phyloP scores from a whole-genome alignment of 2,888 invertebrate species.

The Idaea biselata region DNA sequence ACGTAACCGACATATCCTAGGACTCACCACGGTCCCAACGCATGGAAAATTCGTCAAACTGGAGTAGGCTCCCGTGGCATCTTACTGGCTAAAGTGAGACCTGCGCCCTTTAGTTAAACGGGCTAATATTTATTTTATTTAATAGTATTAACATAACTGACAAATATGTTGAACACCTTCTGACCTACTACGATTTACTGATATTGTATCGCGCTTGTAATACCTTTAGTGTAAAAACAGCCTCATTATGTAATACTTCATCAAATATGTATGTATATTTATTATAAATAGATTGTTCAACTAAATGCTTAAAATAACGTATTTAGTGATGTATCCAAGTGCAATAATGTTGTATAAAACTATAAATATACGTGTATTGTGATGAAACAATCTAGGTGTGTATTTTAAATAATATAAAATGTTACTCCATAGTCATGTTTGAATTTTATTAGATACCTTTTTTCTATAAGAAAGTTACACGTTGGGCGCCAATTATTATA shows the following conservation, averaged over 20 bases:
- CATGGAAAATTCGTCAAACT: too few relatives aligned
- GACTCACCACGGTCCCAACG: too few relatives aligned
- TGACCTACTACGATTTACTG: not conserved
- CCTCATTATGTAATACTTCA: not conserved
- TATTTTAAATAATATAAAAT: conserved; percentile 78
- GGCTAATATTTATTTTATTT: too few relatives aligned
- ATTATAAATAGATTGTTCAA: conserved; percentile 2
- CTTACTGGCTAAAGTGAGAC: not conserved
- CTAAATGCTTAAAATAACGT: conserved; percentile 41
- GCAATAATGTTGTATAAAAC: conserved; percentile 74
- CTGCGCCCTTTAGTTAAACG: too few relatives aligned
- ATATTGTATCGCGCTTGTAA: not conserved
- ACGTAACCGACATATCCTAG: too few relatives aligned
- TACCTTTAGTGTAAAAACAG: not conserved
- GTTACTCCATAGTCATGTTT: conserved; percentile 63
- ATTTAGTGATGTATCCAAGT: conserved; percentile 64
- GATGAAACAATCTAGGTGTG: conserved; percentile 75
- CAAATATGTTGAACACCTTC: not conserved
- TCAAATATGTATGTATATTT: not conserved
- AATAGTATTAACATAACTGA: not conserved
- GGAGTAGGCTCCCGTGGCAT: not conserved
- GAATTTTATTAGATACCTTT: conserved; percentile 28
- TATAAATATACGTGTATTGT: conserved; percentile 62
- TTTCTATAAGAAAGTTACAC: conserved; percentile 7
- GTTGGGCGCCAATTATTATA: conserved; percentile 14